Conservation (phyloP, 2,797 vertebrate genomes). For the Limosa lapponica region DNA sequence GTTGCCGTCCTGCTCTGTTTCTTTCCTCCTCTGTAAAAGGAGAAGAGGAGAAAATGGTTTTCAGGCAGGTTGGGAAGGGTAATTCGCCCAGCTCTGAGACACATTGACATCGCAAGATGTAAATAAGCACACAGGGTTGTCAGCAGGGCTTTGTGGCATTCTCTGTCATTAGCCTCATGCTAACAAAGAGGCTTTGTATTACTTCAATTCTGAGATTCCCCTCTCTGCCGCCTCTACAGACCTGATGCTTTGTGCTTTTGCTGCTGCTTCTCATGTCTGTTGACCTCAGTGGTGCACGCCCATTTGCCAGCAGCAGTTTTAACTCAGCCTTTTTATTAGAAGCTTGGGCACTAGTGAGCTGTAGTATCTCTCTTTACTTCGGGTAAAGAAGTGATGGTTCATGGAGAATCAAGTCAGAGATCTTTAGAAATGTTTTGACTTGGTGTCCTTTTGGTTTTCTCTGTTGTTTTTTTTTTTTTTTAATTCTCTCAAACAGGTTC, state of each 20-base stretch:
- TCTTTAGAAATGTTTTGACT: background rate
- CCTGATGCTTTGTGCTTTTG: slow-evolving; percentile 13
- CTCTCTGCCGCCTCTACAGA: background rate
- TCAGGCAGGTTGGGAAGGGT: background rate
- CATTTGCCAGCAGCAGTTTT: background rate
- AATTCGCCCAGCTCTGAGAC: background rate
- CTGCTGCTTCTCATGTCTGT: background rate
- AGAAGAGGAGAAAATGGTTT: background rate
- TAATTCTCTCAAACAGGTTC: slow-evolving; percentile 79
- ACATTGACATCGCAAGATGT: rapidly evolving
- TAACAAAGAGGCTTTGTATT: slow-evolving; percentile 46
- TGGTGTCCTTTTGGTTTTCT: background rate
- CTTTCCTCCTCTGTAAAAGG: background rate
- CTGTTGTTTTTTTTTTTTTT: background rate
- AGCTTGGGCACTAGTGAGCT: background rate
- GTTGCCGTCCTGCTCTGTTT: background rate
- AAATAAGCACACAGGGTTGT: background rate
- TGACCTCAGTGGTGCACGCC: background rate
- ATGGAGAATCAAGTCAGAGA: background rate
- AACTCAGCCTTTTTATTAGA: background rate
- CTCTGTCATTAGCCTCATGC: background rate
- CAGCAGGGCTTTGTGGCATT: background rate
- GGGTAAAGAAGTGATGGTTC: background rate
- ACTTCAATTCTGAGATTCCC: background rate
- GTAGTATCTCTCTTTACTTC: background rate